Evolutionary conservation across 2,888 invertebrate species (phyloP).

Genomic region (Lasioglossum pauxillum): DNA sequence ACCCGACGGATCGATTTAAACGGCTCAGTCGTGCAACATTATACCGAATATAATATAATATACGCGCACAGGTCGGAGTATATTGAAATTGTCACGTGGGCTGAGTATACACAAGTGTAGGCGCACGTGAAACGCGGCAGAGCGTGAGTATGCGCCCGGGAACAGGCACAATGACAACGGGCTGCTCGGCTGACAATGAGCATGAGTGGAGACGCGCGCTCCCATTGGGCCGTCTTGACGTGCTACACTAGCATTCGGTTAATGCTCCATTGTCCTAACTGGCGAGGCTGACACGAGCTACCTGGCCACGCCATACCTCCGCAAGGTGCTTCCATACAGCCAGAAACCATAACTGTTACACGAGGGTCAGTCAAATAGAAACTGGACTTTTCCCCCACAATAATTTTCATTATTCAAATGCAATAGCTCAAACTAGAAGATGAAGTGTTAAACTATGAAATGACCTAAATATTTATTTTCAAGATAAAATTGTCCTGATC

Average conservation of each 20-base stretch:
- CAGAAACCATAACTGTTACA: no score
- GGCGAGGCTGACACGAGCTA: slow-evolving; percentile 67
- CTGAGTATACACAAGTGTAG: slow-evolving; percentile 31
- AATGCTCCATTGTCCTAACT: slow-evolving; percentile 74
- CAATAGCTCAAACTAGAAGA: no score
- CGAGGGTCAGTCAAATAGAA: no score
- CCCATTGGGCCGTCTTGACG: slow-evolving; percentile 70
- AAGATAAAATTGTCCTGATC: no score
- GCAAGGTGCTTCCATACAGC: slow-evolving; percentile 55
- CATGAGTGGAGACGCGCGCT: slow-evolving; percentile 66
- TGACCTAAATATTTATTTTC: no score
- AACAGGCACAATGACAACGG: slow-evolving; percentile 70
- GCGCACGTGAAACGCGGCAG: slow-evolving; percentile 61
- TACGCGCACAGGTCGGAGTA: background rate
- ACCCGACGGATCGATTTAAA: background rate
- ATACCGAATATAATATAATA: slow-evolving; percentile 2
- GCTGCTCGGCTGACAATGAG: slow-evolving; percentile 71
- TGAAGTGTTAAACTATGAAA: no score
- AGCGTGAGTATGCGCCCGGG: slow-evolving; percentile 61
- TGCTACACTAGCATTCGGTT: slow-evolving; percentile 64
- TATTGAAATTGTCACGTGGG: slow-evolving; percentile 67
- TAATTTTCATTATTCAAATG: no score
- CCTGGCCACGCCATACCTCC: slow-evolving; percentile 45
- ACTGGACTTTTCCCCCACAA: no score
- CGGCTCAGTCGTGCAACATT: background rate